Base-by-base conservation (phyloP, 2,113 vertebrate genomes). In the Osmerus mordax region DNA sequence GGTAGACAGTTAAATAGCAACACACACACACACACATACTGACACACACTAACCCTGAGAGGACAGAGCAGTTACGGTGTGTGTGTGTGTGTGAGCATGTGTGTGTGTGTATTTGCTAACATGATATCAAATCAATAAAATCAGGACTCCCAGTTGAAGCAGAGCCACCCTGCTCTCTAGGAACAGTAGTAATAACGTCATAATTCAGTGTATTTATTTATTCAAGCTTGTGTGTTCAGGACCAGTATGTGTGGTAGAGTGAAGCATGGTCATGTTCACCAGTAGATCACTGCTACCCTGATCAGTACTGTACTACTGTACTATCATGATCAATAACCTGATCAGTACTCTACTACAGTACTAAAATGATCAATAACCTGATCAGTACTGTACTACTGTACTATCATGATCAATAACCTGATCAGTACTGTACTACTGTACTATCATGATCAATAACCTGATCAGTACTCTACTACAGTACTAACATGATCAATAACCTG, bases 201-300 rank as follows among this genome's bases (percentile, higher is more conserved):
- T 41, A 7, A 41, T 41, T 41, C 36, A 8, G 70, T 66, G 47
- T 29, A 16, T 62, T 36, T 78, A 87, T 88, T 90, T 84, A 84
- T 86, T 87, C 11, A 70, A 81, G 73, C 60, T 61, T 61, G 69
- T 70, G 32, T 89, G 15, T 85, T 85, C 72, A 67, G 52, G 71
- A 63, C 76, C 78, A 65, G 76, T 69, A 4, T 71, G 71, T 62
- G 11, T 63, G 66, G 23, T 12, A 14, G 1, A 55, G 54, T 68
- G 79, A 81, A 65, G 58, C 54, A 56, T 4, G 29, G 29, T 32
- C 23, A 59, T 2, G 29, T 1, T 32, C 23, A 23, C 23, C 23
- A 23, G 23, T 23, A 23, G 23, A 23, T 23, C 23, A 23, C 23
- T 23, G 23, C 23, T 23, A 1, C 23, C 29, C 36, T 9, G 36